A percentile compares a stretch with the other conserved stretches of the same genome.
These are phyloP conservation scores for Perccottus glenii DNA, from an alignment of 2,113 vertebrate genomes.

Conservation along the genomic window DNA sequence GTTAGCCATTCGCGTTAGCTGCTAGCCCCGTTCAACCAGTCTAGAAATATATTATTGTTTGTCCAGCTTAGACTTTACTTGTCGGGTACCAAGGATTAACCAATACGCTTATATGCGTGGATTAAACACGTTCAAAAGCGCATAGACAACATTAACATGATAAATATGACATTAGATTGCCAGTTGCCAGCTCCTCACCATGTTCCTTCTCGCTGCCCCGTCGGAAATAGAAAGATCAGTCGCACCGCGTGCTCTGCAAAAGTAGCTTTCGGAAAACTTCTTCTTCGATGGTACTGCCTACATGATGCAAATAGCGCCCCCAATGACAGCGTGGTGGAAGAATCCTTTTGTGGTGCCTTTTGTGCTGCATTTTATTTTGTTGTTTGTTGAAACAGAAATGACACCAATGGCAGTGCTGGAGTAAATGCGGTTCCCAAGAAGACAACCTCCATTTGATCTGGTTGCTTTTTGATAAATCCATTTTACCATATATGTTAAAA, in stretches of 20 bases:
- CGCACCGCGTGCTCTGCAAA: constrained; percentile 63
- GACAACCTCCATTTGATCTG: no score
- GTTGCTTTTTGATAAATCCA: no score
- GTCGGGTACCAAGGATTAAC: rapidly evolving
- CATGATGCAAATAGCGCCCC: background rate
- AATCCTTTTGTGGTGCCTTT: no score
- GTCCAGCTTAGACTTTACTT: rapidly evolving
- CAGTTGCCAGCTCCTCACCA: constrained; percentile 42
- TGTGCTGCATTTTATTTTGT: no score
- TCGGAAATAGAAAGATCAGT: constrained; percentile 69
- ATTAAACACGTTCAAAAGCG: rapidly evolving
- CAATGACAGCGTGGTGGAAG: background rate
- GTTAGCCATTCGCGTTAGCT: constrained; percentile 13
- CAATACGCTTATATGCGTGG: background rate
- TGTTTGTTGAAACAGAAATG: no score
- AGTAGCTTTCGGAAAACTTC: constrained; percentile 57
- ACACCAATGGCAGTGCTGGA: no score
- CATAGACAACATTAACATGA: rapidly evolving
- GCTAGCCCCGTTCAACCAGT: background rate
- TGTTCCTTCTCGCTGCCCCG: constrained; percentile 58
- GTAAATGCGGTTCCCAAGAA: no score
- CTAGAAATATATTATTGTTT: constrained; percentile 6
- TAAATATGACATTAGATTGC: rapidly evolving
- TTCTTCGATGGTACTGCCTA: background rate
- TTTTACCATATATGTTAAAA: no score